Base-by-base conservation (phyloP, 2,113 vertebrate genomes). In the Pipa parva region DNA sequence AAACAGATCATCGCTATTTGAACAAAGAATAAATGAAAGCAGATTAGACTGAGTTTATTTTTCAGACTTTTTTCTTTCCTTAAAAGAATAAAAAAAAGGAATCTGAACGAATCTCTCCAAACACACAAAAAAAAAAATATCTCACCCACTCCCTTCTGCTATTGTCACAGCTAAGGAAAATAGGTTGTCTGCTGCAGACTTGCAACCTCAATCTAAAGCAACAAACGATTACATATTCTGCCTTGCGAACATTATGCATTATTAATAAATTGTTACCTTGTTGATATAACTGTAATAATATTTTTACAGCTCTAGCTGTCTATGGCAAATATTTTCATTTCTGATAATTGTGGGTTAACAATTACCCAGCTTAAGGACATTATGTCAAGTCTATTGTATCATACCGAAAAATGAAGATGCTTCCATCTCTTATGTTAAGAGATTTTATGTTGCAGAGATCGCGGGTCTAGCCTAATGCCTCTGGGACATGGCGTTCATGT, bases 161-260 rank as follows among this genome's bases (percentile, higher is more conserved):
- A 31, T 50, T 71, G 75, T 79, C 81, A 82, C 80, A 76, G 74
- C 77, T 78, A 72, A 75, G 72, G 80, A 81, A 75, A 85, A 81
- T 77, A 82, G 75, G 71, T 77, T 80, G 73, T 80, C n/a, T 83
- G 82, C 77, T 81, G 77, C 83, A 79, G 77, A 76, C n/a, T 77
- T 81, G 27, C 76, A 79, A 80, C 82, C 79, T 71, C 75, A 87
- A 85, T 83, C 66, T 78, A 80, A 81, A 79, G 77, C 63, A 74
- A 52, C 76, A 74, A 79, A 66, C 77, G 75, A 77, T 74, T 79
- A 75, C 82, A 79, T 80, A 77, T 73, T 76, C 72, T 77, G 63
- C 76, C 80, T 85, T 82, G 77, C 60, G 81, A 73, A 60, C 68
- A 65, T 22, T 31, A 57, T 65, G 63, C 52, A 57, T 65, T 33